phyloP scores from a whole-genome alignment of 2,888 invertebrate genomes.

The Agriopis leucophaearia region DNA sequence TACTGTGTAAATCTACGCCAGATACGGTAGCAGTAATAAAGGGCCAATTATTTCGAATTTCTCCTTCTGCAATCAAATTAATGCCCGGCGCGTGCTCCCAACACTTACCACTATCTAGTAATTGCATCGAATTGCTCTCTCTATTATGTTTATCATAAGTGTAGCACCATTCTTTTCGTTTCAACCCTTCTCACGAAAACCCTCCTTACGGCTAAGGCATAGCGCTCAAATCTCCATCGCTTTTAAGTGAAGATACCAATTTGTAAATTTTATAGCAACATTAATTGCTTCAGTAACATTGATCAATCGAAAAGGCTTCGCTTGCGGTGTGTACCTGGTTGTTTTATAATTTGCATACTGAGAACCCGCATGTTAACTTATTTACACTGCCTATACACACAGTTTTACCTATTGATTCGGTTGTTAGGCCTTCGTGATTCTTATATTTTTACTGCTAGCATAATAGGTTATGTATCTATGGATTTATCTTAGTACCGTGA shows the following conservation, averaged over 20 bases:
- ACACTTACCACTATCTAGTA: constrained; percentile 57
- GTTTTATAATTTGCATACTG: constrained; percentile 65
- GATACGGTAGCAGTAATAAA: constrained; percentile 56
- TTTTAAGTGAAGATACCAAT: constrained; percentile 53
- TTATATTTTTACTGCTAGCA: constrained; percentile 46
- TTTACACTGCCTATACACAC: constrained; percentile 50
- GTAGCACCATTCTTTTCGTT: constrained; percentile 46
- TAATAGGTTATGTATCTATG: constrained; percentile 48
- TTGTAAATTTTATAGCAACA: constrained; percentile 72
- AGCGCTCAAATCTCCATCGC: constrained; percentile 43
- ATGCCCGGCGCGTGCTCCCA: constrained; percentile 66
- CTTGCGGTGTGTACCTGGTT: constrained; percentile 56
- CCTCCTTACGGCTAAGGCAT: constrained; percentile 46
- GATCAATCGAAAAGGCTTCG: constrained; percentile 60
- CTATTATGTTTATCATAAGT: constrained; percentile 66
- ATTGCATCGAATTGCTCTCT: constrained; percentile 74
- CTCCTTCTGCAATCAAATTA: constrained; percentile 72
- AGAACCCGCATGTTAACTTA: constrained; percentile 63
- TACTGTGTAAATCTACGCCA: constrained; percentile 44
- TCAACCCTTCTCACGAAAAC: constrained; percentile 42
- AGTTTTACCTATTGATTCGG: constrained; percentile 38
- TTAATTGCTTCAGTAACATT: constrained; percentile 69
- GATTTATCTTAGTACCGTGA: constrained; percentile 49
- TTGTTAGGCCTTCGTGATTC: constrained; percentile 51
- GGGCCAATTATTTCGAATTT: constrained; percentile 75